Percentiles rank a stretch among this genome's conserved stretches.
Evolutionary conservation across 2,113 vertebrate species (phyloP).

Genomic region (Cepphus grylle): DNA sequence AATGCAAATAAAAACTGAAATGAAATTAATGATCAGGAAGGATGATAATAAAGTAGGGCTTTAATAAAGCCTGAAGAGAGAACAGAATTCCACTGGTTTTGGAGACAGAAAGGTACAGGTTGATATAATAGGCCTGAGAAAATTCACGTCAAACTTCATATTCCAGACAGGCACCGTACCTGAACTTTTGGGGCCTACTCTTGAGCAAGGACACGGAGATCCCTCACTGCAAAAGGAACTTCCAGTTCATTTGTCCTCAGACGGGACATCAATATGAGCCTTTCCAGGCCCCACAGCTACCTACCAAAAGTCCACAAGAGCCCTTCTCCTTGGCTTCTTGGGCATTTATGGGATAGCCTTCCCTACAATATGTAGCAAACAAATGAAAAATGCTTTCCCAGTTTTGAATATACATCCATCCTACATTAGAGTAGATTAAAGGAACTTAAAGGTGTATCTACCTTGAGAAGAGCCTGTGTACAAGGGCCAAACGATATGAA

Average conservation of each 20-base stretch:
- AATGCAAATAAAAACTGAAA: not conserved
- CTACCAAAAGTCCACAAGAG: rapidly evolving
- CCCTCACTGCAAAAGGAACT: not conserved
- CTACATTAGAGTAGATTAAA: not conserved
- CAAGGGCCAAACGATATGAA: not conserved
- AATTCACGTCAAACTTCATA: not conserved
- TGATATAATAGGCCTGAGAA: not conserved
- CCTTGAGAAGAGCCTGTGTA: rapidly evolving
- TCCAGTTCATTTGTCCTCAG: not conserved
- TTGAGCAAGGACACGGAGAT: not conserved
- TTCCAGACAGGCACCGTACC: not conserved
- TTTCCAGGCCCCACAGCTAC: not conserved
- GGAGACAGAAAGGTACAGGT: not conserved
- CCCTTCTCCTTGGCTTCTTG: not conserved
- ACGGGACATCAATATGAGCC: not conserved
- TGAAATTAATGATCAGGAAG: not conserved
- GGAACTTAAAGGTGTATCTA: not conserved
- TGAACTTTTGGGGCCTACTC: not conserved
- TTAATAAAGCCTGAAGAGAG: not conserved
- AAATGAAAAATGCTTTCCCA: not conserved
- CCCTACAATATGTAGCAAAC: not conserved
- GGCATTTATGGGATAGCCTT: not conserved
- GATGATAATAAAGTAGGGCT: not conserved
- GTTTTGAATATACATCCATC: not conserved
- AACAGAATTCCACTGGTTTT: not conserved